phyloP scores from a whole-genome alignment of 2,888 invertebrate species.

The Ophion obscuratus region DNA sequence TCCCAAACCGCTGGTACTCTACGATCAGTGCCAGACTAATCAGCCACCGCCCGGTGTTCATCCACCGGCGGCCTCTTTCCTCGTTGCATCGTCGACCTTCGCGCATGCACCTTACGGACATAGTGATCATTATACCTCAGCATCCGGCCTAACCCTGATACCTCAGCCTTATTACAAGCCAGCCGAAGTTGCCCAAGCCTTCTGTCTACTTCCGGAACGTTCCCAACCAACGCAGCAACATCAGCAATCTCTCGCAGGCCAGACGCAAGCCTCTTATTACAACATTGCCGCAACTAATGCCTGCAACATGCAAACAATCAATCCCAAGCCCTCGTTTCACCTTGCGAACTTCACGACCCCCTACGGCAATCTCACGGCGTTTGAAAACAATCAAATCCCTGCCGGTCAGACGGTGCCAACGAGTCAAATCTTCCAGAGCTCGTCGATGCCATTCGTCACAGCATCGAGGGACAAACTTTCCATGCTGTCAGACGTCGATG shows the following conservation, averaged over 20 bases:
- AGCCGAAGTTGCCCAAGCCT: slow-evolving; percentile 74
- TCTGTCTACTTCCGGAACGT: slow-evolving; percentile 76
- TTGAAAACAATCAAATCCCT: slow-evolving; percentile 70
- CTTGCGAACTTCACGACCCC: slow-evolving; percentile 69
- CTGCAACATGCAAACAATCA: slow-evolving; percentile 74
- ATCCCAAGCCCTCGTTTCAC: slow-evolving; percentile 72
- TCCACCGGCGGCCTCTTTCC: slow-evolving; percentile 71
- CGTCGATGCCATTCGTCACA: slow-evolving; percentile 65
- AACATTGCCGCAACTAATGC: slow-evolving; percentile 73
- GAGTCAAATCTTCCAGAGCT: slow-evolving; percentile 71
- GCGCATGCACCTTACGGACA: slow-evolving; percentile 72
- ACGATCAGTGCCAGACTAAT: slow-evolving; percentile 73
- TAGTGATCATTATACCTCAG: slow-evolving; percentile 74
- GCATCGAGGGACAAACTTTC: slow-evolving; percentile 69
- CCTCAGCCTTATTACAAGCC: slow-evolving; percentile 78
- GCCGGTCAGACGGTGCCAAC: slow-evolving; percentile 10
- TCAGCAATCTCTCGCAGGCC: slow-evolving; percentile 64
- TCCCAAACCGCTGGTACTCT: slow-evolving; percentile 75
- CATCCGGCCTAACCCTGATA: slow-evolving; percentile 72
- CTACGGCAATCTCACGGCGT: slow-evolving; percentile 68
- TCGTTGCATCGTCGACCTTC: slow-evolving; percentile 76
- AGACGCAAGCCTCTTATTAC: slow-evolving; percentile 73
- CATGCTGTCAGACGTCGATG: slow-evolving; percentile 51
- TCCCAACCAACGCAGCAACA: slow-evolving; percentile 66
- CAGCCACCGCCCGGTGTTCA: slow-evolving; percentile 63